Conservation (phyloP, 1,140 invertebrate species). For the Agrypnia vestita region DNA sequence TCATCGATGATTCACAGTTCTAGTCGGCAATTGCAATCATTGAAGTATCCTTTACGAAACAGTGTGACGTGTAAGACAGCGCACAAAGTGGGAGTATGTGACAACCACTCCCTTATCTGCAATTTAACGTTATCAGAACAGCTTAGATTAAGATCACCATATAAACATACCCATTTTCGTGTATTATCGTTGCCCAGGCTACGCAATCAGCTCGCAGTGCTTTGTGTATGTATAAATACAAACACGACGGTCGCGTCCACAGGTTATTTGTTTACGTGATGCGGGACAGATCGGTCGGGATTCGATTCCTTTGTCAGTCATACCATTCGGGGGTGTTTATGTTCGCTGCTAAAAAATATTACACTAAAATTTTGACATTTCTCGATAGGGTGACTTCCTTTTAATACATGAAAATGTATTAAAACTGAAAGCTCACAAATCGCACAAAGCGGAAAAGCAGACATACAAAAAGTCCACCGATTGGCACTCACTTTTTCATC, state of each 20-base stretch:
- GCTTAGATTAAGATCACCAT: slow-evolving; percentile 39
- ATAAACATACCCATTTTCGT: slow-evolving; percentile 50
- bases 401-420: not conserved
- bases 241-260: slow-evolving; percentile 36
- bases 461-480: slow-evolving; percentile 2
- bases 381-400: not conserved
- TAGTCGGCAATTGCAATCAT: slow-evolving; percentile 5
- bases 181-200: slow-evolving; percentile 46
- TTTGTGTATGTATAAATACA: not conserved
- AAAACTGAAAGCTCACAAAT: not conserved
- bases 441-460: not conserved
- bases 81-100: slow-evolving; percentile 45
- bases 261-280: slow-evolving; percentile 48
- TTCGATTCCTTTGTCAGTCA: slow-evolving; percentile 17
- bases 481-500: not conserved
- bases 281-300: slow-evolving; percentile 22
- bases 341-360: not conserved
- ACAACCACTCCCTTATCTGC: slow-evolving; percentile 51
- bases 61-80: slow-evolving; percentile 20
- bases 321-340: slow-evolving; percentile 7
- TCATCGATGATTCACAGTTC: slow-evolving; percentile 36
- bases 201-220: slow-evolving; percentile 39
- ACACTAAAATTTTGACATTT: slow-evolving; percentile 1
- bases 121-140: slow-evolving; percentile 32
- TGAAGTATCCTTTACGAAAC: not conserved